Percentiles rank a stretch among this genome's conserved stretches.
Evolutionary conservation across 64 coral and sea anemone species (phyloP).

Genomic region (Montipora cactus): DNA sequence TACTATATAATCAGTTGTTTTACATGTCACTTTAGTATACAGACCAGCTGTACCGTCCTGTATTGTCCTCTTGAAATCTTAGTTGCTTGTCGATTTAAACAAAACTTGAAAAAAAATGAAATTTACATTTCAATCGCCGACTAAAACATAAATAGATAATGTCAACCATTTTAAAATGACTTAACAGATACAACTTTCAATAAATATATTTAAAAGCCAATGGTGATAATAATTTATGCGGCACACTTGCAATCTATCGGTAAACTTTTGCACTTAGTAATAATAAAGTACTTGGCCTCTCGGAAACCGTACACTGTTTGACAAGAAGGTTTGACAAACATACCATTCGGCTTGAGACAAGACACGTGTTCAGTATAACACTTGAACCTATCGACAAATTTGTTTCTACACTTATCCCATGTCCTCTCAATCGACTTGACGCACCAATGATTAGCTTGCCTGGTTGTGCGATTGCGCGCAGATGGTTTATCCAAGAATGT

Average conservation of each 20-base stretch:
- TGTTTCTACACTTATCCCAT: background rate
- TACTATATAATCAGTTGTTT: too few relatives aligned
- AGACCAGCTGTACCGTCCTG: too few relatives aligned
- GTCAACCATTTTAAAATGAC: background rate
- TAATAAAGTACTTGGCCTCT: background rate
- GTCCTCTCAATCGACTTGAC: background rate
- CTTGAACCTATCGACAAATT: background rate
- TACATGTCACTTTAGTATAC: too few relatives aligned
- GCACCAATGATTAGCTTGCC: background rate
- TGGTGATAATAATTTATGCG: background rate
- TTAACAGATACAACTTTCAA: background rate
- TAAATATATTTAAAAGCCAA: background rate
- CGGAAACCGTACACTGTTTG: background rate
- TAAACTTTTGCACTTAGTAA: background rate
- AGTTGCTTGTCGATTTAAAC: too few relatives aligned
- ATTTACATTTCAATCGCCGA: too few relatives aligned
- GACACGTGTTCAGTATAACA: background rate
- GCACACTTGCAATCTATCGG: conserved; percentile 25
- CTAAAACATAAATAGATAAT: too few relatives aligned
- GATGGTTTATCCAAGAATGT: background rate
- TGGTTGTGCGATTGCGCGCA: background rate
- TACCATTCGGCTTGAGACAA: background rate
- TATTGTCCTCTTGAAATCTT: too few relatives aligned
- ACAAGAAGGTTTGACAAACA: background rate
- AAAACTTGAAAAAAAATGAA: too few relatives aligned